Percentiles rank a stretch among this genome's conserved stretches.
phyloP scores from a whole-genome alignment of 2,888 invertebrate species.

The Epicampocera succincta region DNA sequence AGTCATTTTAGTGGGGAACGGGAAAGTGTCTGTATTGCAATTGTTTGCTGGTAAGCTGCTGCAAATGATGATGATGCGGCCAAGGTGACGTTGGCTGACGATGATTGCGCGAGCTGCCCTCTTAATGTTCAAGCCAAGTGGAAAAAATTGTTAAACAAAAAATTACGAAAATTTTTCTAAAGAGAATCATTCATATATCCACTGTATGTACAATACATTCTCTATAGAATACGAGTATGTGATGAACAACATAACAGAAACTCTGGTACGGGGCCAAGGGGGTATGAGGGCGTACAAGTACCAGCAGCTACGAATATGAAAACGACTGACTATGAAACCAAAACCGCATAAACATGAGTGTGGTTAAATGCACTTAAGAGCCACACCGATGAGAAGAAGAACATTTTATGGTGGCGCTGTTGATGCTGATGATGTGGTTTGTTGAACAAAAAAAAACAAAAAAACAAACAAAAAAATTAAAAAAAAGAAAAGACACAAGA shows the following conservation, averaged over 20 bases:
- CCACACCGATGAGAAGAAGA: conserved; percentile 31
- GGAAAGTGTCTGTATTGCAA: background rate
- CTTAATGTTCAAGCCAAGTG: conserved; percentile 67
- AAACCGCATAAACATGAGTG: conserved; percentile 67
- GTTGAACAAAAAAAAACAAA: background rate
- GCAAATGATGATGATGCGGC: conserved; percentile 30
- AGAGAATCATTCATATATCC: background rate
- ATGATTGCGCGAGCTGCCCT: conserved; percentile 50
- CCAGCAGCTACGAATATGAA: conserved; percentile 21
- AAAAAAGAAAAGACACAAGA: no score
- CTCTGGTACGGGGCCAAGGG: conserved; percentile 2
- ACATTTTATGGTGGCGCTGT: background rate
- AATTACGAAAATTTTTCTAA: conserved; percentile 17
- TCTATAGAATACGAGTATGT: conserved; percentile 32
- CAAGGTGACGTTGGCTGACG: conserved; percentile 26
- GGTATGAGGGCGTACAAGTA: conserved; percentile 7
- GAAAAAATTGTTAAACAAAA: conserved; percentile 45
- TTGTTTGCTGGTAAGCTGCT: conserved; percentile 11
- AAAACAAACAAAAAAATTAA: conserved; percentile 12
- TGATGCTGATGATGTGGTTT: background rate
- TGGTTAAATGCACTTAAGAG: conserved; percentile 65
- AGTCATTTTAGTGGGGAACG: conserved; percentile 4
- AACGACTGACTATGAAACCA: conserved; percentile 60
- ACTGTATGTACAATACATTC: background rate
- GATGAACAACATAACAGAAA: conserved; percentile 54